phyloP scores from a whole-genome alignment of 2,888 invertebrate species.

The Sinelater perroti region DNA sequence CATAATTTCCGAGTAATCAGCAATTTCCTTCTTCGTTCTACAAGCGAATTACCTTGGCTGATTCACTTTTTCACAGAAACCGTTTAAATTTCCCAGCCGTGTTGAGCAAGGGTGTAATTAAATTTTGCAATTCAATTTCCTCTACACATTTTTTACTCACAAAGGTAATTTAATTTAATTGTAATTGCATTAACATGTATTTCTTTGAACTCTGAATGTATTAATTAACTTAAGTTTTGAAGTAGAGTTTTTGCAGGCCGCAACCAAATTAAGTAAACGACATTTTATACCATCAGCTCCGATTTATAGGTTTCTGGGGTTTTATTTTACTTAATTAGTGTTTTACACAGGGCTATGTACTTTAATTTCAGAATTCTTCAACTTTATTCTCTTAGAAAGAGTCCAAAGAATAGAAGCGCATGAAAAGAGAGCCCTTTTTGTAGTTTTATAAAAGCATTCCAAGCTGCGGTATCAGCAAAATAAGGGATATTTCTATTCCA shows the following conservation, averaged over 20 bases:
- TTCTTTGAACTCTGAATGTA: neutral
- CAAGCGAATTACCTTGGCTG: too few relatives aligned
- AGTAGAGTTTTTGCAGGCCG: too few relatives aligned
- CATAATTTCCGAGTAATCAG: too few relatives aligned
- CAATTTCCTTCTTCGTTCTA: too few relatives aligned
- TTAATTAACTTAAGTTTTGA: neutral
- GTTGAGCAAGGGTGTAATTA: neutral
- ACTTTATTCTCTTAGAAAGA: neutral
- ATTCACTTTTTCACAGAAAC: too few relatives aligned
- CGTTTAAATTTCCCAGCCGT: too few relatives aligned
- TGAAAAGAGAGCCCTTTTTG: neutral
- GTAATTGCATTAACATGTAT: neutral
- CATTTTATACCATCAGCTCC: too few relatives aligned
- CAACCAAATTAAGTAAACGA: too few relatives aligned
- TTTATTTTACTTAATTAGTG: too few relatives aligned
- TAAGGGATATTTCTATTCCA: conserved; percentile 23
- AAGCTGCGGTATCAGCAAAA: conserved; percentile 4
- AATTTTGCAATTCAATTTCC: neutral
- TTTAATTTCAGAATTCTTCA: neutral
- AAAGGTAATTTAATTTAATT: neutral
- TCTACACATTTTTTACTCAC: neutral
- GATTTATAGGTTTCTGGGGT: neutral
- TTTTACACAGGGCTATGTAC: too few relatives aligned
- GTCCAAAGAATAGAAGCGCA: too few relatives aligned
- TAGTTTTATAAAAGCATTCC: conserved; percentile 13